Conservation (phyloP, 1,140 invertebrate species). For the Mylabris phalerata region DNA sequence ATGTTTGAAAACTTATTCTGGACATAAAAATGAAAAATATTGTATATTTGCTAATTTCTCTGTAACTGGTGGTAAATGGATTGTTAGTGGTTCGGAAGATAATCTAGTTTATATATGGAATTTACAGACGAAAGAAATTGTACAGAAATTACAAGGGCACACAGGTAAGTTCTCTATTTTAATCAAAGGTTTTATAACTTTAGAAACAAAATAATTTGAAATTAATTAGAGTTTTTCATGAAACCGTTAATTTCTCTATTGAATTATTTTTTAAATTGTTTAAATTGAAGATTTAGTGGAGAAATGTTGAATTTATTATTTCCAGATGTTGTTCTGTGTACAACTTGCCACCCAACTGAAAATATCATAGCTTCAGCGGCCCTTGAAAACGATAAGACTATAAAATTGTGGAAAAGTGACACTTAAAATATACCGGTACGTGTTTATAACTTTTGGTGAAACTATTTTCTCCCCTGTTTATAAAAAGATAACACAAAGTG, state of each 20-base stretch:
- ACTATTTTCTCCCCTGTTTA: no score
- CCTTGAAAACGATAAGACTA: slow-evolving; percentile 97
- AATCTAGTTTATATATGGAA: slow-evolving; percentile 99
- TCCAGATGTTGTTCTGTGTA: slow-evolving; percentile 94
- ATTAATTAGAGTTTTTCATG: no score
- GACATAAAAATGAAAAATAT: slow-evolving; percentile 99
- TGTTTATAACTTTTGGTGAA: no score
- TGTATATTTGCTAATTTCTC: slow-evolving; percentile 99
- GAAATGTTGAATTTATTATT: slow-evolving; percentile 22
- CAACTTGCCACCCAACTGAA: slow-evolving; percentile 96
- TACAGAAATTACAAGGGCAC: slow-evolving; percentile 94
- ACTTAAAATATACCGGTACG: slow-evolving; percentile 44
- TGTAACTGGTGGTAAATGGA: slow-evolving; percentile 99
- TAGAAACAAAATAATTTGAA: slow-evolving; percentile 1
- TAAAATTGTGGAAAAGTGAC: slow-evolving; percentile 98
- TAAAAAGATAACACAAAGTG: no score
- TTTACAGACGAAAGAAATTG: slow-evolving; percentile 98
- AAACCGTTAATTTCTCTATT: no score
- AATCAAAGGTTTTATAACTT: not conserved
- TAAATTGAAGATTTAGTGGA: no score
- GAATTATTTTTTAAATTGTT: no score
- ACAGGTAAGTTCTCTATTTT: slow-evolving; percentile 57
- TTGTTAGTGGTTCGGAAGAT: slow-evolving; percentile 99
- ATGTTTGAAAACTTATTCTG: slow-evolving; percentile 96
- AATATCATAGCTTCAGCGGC: slow-evolving; percentile 99